Base-by-base conservation (phyloP, 2,113 vertebrate genomes). In the Notothenia rossii region DNA sequence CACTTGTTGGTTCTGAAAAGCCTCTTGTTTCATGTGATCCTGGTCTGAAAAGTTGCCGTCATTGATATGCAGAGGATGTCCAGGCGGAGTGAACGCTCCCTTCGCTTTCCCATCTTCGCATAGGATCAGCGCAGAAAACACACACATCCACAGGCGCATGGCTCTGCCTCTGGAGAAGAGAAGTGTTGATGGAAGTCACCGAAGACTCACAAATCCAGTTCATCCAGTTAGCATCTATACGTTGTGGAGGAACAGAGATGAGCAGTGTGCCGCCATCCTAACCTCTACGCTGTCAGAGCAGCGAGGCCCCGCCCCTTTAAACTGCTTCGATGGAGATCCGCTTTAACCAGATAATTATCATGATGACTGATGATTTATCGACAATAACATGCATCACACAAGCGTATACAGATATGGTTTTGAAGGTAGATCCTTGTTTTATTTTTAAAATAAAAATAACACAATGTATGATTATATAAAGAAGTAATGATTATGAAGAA, bases 281-380 rank as follows among this genome's bases (percentile, higher is more conserved):
- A 55, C 20, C 22, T 14, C 20, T 66, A 45, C 12, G 5, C 40
- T 70, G 46, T 40, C 54, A 22, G 64, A 25, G 36, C 48, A 20
- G 11, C 1, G 8, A 72, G 62, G 25, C 88, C 80, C 90, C 90
- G 58, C 90, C 90, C 84, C 60, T 56, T 72, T n/a, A 2, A n/a
- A 33, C 33, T 59, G 56, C 14, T 59, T 48, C 13, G 12, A 7
- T 40, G 7, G 36, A 40, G 36, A 40, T 40, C 36, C 7, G 36
- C 36, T 29, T 29, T 40, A 40, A 50, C 15, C 48, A 50, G 14
- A 13, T 40, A 40, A 40, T 40, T 1, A 40, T 40, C 36, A 40
- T 8, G 36, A 40, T 40, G 36, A 40, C 5, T 40, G 5, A 6
- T 40, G 36, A 40, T 40, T 40, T 40, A 40, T 40, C 5, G 36